Evolutionary conservation across 2,113 vertebrate species (phyloP).

Genomic region (Pyxicephalus adspersus): DNA sequence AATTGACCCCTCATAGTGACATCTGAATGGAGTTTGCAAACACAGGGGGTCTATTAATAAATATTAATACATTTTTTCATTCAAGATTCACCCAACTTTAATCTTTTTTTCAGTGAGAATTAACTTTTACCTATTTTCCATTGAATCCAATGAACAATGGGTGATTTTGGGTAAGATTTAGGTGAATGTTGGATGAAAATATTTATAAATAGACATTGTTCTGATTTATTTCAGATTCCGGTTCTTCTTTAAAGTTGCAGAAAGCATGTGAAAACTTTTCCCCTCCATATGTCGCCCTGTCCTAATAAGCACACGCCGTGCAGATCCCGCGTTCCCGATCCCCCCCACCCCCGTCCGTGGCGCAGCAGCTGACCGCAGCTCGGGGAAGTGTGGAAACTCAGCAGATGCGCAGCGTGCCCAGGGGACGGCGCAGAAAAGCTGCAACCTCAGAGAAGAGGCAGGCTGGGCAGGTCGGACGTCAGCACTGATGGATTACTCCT

Average conservation of each 20-base stretch:
- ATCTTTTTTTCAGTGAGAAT: no score
- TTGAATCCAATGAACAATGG: no score
- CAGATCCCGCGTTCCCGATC: not conserved
- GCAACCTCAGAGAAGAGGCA: slow-evolving; percentile 52
- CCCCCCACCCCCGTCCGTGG: not conserved
- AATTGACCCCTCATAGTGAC: no score
- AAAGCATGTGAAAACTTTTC: not conserved
- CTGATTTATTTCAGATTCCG: no score
- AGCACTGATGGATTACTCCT: slow-evolving; percentile 45
- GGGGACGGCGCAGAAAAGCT: slow-evolving; percentile 33
- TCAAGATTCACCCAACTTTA: no score
- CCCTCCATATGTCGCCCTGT: not conserved
- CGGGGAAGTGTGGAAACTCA: slow-evolving; percentile 15
- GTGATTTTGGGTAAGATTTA: no score
- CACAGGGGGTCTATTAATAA: no score
- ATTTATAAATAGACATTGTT: no score
- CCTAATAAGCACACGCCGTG: not conserved
- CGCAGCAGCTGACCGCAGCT: slow-evolving; percentile 2
- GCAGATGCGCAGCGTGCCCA: slow-evolving; percentile 42
- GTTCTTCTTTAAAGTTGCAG: not conserved
- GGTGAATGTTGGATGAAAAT: no score
- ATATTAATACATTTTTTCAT: no score
- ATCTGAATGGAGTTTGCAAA: no score
- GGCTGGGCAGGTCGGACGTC: slow-evolving; percentile 47
- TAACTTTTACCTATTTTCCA: no score